Base-by-base conservation (phyloP, 2,113 vertebrate species). In the Sciurus niger region DNA sequence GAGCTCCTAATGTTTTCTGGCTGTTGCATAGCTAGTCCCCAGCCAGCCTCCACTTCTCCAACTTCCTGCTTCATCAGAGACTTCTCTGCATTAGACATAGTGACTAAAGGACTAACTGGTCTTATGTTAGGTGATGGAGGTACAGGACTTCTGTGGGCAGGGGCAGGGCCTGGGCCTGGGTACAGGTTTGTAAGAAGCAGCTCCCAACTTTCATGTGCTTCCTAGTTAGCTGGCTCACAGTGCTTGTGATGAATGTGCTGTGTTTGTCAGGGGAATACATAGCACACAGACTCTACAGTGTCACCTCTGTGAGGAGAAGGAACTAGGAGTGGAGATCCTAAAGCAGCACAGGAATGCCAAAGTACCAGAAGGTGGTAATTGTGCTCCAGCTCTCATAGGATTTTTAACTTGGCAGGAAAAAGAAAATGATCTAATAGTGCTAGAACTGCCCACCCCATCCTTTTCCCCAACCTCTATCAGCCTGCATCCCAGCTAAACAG, bases 401-500 rank as follows among this genome's bases (percentile, higher is more conserved):
- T 87, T 90, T 85, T 95, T 1, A 70, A 87, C 25, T 84, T 79
- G 58, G 77, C 74, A 92, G 65, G 28, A 87, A 90, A 86, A 67
- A 94, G 46, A 83, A 74, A 94, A 80, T 48, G 53, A 51, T 40
- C 40, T 76, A 73, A 90, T 58, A 63, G 13, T 84, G 46, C 43
- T 86, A 78, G 73, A 89, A 53, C 4, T 83, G 70, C 84, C 92
- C n/a, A 14, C 30, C 60, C 63, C n/a, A 65, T 30, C 55, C 89
- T 46, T 92, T 51, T 48, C 70, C 63, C 74, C 22, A 86, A 55
- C 63, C 78, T 96, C 46, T 94, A 73, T 30, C 9, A 9, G 88
- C n/a, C 86, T 80, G 12, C 16, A 88, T 55, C 17, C 63, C 48
- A 80, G 68, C 78, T 94, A 95, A 96, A 97, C 96, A 97, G 95